Base-by-base conservation (phyloP, 1,140 invertebrate species). In the Drosophila lacertosa region DNA sequence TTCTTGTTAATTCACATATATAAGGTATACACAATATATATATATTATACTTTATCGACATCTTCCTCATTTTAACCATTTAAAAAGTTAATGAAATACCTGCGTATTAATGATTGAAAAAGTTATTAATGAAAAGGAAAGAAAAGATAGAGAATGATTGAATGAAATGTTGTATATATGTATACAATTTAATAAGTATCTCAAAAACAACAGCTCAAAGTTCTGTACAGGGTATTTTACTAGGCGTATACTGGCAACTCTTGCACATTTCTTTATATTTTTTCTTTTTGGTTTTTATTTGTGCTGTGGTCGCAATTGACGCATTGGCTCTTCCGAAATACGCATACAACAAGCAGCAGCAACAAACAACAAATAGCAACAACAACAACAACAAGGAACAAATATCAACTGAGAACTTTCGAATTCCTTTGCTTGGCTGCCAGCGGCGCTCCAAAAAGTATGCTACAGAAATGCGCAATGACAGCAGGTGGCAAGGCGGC, bases 381-480 rank as follows among this genome's bases (percentile, higher is more conserved):
- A 44, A 55, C 1, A 42, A 10, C 9, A 11, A 18, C 16, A 48
- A 58, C 47, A 37, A 4, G 29, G 24, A 15, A 62, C 75, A n/a
- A n/a, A n/a, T n/a, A 11, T 40, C 16, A 48, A 58, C 47, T 37
- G 7, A 48, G 24, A 15, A 62, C 75, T 72, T 50, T 35, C 50
- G 55, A 51, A 75, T 75, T 64, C 66, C 62, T 80, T 79, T 54
- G 53, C 53, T 48, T 45, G 45, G 7, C 58, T 59, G 47, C 50
- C 55, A 51, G 60, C 53, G 55, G 80, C 79, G 68, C 78, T 79
- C 60, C 53, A 59, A 82, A 83, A 84, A 84, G 80, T 84, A 84
- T 79, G 80, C 79, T 74, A 79, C 71, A 72, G 57, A 83, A 83
- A 76, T 84, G 66, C 80, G 76, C 78, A 83, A 64, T 66, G 78